Base-by-base conservation (phyloP, 2,888 invertebrate species). In the Steromphala cineraria region DNA sequence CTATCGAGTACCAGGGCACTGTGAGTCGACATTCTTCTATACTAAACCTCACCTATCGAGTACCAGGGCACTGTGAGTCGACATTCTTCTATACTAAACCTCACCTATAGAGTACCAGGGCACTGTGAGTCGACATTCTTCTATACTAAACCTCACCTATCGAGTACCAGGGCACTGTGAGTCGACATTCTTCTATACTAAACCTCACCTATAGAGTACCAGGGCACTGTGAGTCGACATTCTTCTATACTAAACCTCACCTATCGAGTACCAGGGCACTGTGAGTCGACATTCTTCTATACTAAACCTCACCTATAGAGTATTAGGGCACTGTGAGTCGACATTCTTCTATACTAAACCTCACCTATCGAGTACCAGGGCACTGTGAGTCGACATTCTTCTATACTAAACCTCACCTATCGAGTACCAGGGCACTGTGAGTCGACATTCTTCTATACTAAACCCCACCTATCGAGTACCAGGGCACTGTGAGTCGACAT, bases 81-180 rank as follows among this genome's bases (percentile, higher is more conserved):
- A 55, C 55, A n/a, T 76, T 53, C 76, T 76, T 76, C 19, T 76
- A 31, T n/a, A 53, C 76, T 2, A 53, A 76, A 53, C 76, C 28
- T 28, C 24, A 7, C 24, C 24, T 13, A 76, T 76, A 17, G 53
- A 24, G 8, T 76, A 76, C 31, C 21, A 53, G 21, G 76, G 76
- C 21, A n/a, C n/a, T n/a, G n/a, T n/a, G n/a, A n/a, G n/a, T 76
- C 53, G 2, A 55, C 55, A n/a, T 76, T 53, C 76, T 76, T 76
- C 19, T 76, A 31, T n/a, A 53, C 76, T 2, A 53, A 76, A 53
- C 76, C 28, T 28, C 24, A 7, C 24, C 24, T 13, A 76, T 76
- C 2, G 53, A 24, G 8, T 76, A 76, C 31, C 21, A 53, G 21
- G 76, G 76, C 21, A n/a, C n/a, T n/a, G n/a, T n/a, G n/a, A n/a